Evolutionary conservation across 2,113 vertebrate genomes (phyloP).

Genomic region (Geococcyx californianus): DNA sequence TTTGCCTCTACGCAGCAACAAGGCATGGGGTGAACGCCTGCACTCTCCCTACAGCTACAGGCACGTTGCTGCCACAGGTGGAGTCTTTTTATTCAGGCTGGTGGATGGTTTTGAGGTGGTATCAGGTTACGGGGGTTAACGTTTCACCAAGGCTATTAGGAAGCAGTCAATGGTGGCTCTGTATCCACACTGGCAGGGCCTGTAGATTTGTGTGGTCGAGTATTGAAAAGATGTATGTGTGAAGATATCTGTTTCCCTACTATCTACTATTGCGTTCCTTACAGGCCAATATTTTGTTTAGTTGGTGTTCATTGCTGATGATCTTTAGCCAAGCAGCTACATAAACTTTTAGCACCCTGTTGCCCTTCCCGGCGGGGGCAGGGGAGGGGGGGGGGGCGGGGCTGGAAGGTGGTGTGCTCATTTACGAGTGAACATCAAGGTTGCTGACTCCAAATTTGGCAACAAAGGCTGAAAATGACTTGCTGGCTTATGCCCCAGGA

Average conservation of each 20-base stretch:
- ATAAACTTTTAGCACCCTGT: neutral
- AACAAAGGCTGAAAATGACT: neutral
- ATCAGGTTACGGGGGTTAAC: rapidly evolving
- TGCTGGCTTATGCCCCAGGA: neutral
- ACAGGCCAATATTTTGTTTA: neutral
- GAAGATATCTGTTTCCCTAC: neutral
- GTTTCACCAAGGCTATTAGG: neutral
- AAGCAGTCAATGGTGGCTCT: neutral
- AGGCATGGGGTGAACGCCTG: neutral
- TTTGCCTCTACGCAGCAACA: neutral
- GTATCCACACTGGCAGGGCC: neutral
- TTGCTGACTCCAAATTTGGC: neutral
- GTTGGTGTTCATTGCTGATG: neutral
- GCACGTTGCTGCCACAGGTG: rapidly evolving
- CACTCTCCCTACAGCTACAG: neutral
- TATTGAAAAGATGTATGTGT: neutral
- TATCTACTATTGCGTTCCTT: neutral
- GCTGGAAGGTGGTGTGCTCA: no score
- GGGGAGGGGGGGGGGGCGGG: no score
- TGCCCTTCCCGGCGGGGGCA: rapidly evolving
- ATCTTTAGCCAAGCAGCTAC: neutral
- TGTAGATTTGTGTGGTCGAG: rapidly evolving
- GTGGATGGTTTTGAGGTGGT: rapidly evolving
- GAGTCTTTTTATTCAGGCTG: neutral
- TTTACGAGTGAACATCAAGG: neutral